These are phyloP conservation scores for Drosophila ezoana DNA, from an alignment of 2,888 invertebrate species.

Conservation along the genomic window DNA sequence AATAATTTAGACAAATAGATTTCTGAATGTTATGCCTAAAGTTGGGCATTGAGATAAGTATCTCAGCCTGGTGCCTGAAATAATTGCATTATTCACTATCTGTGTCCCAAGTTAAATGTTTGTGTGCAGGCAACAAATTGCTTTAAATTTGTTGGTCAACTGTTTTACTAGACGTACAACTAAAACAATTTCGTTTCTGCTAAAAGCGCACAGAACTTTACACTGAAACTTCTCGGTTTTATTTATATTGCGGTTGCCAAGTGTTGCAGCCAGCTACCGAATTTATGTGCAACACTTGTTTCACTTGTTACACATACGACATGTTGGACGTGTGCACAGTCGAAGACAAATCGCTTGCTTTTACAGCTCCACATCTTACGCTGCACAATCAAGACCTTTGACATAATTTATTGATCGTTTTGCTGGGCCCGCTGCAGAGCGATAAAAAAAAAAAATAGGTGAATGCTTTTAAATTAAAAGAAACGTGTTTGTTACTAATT, in stretches of 20 bases:
- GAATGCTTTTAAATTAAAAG: background rate
- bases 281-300: conserved; percentile 62
- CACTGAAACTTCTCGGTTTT: conserved; percentile 44
- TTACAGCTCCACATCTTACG: conserved; percentile 29
- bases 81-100: conserved; percentile 6
- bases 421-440: conserved; percentile 3
- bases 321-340: conserved; percentile 56
- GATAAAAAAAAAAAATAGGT: background rate
- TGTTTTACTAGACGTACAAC: conserved; percentile 22
- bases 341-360: conserved; percentile 70
- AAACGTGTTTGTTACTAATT: conserved; percentile 29
- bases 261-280: conserved; percentile 28
- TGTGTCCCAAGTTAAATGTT: conserved; percentile 13
- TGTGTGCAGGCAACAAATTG: conserved; percentile 18
- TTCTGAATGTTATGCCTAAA: background rate
- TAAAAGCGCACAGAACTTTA: conserved; percentile 32
- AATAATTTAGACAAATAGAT: no score
- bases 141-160: conserved; percentile 36
- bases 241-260: conserved; percentile 55
- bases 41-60: background rate
- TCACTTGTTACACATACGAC: conserved; percentile 63
- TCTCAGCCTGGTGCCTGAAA: background rate
- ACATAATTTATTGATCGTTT: conserved; percentile 62
- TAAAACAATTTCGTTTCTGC: conserved; percentile 49
- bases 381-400: conserved; percentile 45